These are phyloP conservation scores for Heteromurus nitidus DNA, from an alignment of 2,888 invertebrate species.

Conservation along the genomic window DNA sequence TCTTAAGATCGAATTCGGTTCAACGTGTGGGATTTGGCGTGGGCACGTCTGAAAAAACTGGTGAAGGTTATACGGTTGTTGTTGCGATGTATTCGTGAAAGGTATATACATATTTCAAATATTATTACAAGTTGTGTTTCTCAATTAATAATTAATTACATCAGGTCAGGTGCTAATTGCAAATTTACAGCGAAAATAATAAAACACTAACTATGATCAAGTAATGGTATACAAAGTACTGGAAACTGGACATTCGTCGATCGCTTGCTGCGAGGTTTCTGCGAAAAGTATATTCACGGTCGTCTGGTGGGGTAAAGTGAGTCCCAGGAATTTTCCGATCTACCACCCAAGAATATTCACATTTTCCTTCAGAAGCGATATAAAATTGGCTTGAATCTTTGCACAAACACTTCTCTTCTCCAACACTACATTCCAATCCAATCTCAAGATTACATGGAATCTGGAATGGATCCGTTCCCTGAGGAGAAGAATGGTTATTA, in stretches of 20 bases:
- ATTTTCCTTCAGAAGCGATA: conserved; percentile 13
- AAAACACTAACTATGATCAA: no score
- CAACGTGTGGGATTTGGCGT: conserved; percentile 63
- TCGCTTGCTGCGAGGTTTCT: neutral
- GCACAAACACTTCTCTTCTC: conserved; percentile 50
- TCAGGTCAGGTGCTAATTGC: no score
- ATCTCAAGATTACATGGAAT: conserved; percentile 50
- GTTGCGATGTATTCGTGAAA: conserved; percentile 62
- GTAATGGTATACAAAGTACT: neutral
- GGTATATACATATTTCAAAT: no score
- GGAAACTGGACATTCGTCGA: neutral
- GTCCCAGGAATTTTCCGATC: conserved; percentile 41
- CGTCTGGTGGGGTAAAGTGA: conserved; percentile 49
- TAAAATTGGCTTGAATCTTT: conserved; percentile 56
- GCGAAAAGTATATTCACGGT: conserved; percentile 39
- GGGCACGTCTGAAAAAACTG: conserved; percentile 47
- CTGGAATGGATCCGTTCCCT: conserved; percentile 24
- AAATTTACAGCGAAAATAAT: neutral
- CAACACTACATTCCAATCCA: conserved; percentile 42
- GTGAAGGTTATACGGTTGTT: conserved; percentile 61
- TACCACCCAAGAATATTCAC: conserved; percentile 22
- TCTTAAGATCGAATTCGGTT: conserved; percentile 43
- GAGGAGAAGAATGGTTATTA: conserved; percentile 1
- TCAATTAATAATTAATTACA: no score
- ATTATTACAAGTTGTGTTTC: no score